Evolutionary conservation across 1,140 invertebrate species (phyloP).

Genomic region (Aphelenchoides avenae): DNA sequence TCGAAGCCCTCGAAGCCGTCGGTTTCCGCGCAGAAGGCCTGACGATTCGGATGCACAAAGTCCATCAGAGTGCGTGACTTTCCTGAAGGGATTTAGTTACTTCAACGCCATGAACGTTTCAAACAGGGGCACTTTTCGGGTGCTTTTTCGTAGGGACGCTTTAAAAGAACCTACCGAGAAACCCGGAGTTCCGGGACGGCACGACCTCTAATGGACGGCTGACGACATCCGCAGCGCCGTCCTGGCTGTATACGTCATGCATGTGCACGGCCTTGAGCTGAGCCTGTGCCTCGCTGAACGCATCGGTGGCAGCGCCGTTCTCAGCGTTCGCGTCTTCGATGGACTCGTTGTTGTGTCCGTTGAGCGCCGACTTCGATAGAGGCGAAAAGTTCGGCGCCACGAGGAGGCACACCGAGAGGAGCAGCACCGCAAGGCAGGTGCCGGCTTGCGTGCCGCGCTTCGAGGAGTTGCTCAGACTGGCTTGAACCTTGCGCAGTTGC

Average conservation of each 20-base stretch:
- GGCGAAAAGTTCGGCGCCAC: conserved; percentile 48
- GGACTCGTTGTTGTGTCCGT: conserved; percentile 1
- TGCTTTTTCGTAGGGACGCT: too few relatives aligned
- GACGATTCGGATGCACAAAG: conserved; percentile 23
- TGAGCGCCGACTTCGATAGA: neutral
- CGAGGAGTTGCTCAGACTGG: conserved; percentile 26
- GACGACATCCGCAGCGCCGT: neutral
- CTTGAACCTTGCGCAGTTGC: conserved; percentile 49
- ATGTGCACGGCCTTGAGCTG: neutral
- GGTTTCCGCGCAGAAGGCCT: too few relatives aligned
- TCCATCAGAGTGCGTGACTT: conserved; percentile 31
- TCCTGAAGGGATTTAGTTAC: conserved; percentile 9
- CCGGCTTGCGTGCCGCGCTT: conserved; percentile 52
- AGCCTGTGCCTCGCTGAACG: conserved; percentile 8
- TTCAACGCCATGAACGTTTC: neutral
- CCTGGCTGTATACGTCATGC: neutral
- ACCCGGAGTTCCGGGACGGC: too few relatives aligned
- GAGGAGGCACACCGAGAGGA: conserved; percentile 56
- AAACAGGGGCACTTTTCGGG: neutral
- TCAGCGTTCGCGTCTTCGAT: neutral
- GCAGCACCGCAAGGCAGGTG: conserved; percentile 53
- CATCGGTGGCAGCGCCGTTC: neutral
- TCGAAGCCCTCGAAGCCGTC: too few relatives aligned
- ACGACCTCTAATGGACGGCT: too few relatives aligned
- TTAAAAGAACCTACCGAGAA: too few relatives aligned